Percentiles rank a stretch among this genome's conserved stretches.
These are phyloP conservation scores for Garra rufa DNA, from an alignment of 2,113 vertebrate species.

Conservation along the genomic window DNA sequence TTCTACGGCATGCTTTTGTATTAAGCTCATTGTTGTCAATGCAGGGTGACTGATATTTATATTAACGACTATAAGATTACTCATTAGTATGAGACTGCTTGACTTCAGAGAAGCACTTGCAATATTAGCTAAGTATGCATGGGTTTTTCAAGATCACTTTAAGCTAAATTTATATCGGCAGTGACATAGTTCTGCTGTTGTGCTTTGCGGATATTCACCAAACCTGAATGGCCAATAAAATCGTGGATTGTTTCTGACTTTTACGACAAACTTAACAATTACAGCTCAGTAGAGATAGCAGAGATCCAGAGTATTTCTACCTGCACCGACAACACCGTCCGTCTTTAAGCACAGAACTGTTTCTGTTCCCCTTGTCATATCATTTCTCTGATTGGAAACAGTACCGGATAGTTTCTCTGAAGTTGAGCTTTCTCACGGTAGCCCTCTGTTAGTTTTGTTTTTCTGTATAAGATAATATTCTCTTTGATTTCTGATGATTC, in stretches of 20 bases:
- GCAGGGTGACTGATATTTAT: constrained; percentile 58
- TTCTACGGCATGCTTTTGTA: constrained; percentile 72
- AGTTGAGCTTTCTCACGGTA: constrained; percentile 62
- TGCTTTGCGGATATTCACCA: constrained; percentile 15
- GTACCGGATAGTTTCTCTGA: constrained; percentile 63
- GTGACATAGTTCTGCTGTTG: constrained; percentile 34
- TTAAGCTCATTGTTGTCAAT: constrained; percentile 69
- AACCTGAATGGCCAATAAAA: constrained; percentile 25
- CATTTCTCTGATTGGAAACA: constrained; percentile 34
- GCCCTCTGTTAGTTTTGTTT: constrained; percentile 65
- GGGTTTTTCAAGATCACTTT: constrained; percentile 10
- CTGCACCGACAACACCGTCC: constrained; percentile 56
- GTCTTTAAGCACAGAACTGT: constrained; percentile 52
- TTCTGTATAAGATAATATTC: constrained; percentile 68
- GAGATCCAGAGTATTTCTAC: constrained; percentile 6
- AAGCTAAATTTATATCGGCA: not conserved
- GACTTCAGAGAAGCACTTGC: constrained; percentile 41
- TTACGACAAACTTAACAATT: not conserved
- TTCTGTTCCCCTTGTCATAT: constrained; percentile 53
- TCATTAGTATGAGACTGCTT: constrained; percentile 37
- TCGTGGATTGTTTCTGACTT: not conserved
- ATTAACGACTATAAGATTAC: constrained; percentile 33
- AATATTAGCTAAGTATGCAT: constrained; percentile 21
- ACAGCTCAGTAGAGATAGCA: not conserved
- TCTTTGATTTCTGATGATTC: constrained; percentile 71